Percentiles rank a stretch among this genome's conserved stretches.
Evolutionary conservation across 2,797 vertebrate species (phyloP).

Genomic region (Orestias chungarensis): DNA sequence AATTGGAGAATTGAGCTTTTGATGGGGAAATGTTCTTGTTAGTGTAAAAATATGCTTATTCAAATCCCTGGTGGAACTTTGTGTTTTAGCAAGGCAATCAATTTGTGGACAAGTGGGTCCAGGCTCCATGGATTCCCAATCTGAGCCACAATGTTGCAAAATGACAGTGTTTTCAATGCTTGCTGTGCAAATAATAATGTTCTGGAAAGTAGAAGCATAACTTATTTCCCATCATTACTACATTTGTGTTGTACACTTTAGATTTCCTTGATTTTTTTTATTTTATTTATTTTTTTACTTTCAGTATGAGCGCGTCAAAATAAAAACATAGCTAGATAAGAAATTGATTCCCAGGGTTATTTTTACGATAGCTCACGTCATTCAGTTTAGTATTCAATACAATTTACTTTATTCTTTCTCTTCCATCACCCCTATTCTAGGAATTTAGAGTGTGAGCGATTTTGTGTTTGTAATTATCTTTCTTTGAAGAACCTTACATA

Average conservation of each 20-base stretch:
- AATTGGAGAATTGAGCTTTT: conserved; percentile 68
- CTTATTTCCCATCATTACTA: not conserved
- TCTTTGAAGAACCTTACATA: too few relatives aligned
- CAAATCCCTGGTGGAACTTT: conserved; percentile 68
- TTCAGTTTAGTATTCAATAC: not conserved
- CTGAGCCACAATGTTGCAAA: conserved; percentile 56
- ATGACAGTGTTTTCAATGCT: conserved; percentile 45
- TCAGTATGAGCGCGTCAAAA: not conserved
- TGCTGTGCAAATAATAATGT: conserved; percentile 24
- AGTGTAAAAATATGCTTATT: conserved; percentile 75
- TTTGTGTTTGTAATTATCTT: not conserved
- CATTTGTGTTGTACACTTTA: not conserved
- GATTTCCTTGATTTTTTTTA: not conserved
- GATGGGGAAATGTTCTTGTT: conserved; percentile 71
- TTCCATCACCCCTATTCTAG: not conserved
- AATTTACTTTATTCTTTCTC: not conserved
- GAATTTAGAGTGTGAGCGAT: not conserved
- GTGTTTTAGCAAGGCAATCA: conserved; percentile 75
- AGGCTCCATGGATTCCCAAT: conserved; percentile 66
- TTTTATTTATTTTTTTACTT: too few relatives aligned
- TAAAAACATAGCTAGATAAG: not conserved
- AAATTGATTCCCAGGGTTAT: not conserved
- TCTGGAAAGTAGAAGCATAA: conserved; percentile 4
- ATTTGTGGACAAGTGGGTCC: conserved; percentile 50
- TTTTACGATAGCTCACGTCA: not conserved